Percentiles rank a stretch among this genome's conserved stretches.
These are phyloP conservation scores for Edolisoma coerulescens DNA, from an alignment of 2,113 vertebrate genomes.

Conservation along the genomic window DNA sequence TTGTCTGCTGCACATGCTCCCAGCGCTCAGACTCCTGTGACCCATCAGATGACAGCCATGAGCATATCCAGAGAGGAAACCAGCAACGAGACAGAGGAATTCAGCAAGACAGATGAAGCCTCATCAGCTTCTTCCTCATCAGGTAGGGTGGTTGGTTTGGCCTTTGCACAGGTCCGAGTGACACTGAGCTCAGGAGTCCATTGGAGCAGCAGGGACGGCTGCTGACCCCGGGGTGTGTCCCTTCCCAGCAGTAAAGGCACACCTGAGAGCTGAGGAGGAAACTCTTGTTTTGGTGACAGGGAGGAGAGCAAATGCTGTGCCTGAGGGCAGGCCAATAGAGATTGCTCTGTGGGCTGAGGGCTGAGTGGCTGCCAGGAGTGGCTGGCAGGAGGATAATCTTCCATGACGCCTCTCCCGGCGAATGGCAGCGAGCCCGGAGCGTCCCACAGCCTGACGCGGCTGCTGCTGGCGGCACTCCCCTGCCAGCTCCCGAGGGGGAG, in stretches of 20 bases:
- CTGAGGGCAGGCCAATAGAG: neutral
- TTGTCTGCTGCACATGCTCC: neutral
- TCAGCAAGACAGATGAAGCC: slow-evolving; percentile 48
- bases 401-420: neutral
- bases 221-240: neutral
- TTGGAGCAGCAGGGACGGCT: neutral
- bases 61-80: slow-evolving; percentile 85
- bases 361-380: slow-evolving; percentile 17
- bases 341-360: neutral
- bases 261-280: neutral
- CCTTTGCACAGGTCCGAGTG: neutral
- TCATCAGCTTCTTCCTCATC: slow-evolving; percentile 48
- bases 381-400: slow-evolving; percentile 35
- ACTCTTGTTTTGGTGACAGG: neutral
- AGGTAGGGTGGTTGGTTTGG: slow-evolving; percentile 20
- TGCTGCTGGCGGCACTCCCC: neutral
- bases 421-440: slow-evolving; percentile 24
- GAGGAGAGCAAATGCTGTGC: slow-evolving; percentile 4
- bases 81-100: slow-evolving; percentile 74
- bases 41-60: slow-evolving; percentile 90
- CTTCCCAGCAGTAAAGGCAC: neutral
- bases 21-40: slow-evolving; percentile 83
- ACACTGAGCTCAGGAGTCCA: rapidly evolving
- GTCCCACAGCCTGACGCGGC: neutral
- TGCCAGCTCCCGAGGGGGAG: neutral